Base-by-base conservation (phyloP, 1,140 invertebrate genomes). In the Trichonephila clavata region DNA sequence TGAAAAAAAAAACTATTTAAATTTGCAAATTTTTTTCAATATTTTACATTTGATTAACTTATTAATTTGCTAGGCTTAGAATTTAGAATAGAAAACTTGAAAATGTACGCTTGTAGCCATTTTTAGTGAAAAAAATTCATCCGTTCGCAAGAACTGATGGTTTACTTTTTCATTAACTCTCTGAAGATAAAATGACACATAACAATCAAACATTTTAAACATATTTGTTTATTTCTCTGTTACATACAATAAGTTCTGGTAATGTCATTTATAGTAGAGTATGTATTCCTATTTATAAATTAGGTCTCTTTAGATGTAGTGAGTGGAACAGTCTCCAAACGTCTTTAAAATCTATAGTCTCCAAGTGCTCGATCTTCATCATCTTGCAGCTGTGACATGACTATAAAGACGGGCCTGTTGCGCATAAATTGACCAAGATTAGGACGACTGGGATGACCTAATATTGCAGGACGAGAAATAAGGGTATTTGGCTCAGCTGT, bases 371-470 rank as follows among this genome's bases (percentile, higher is more conserved):
- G 63, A 68, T 93, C 84, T 87, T 87, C 84, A n/a, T 93, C 83
- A 14, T 86, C 50, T 80, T 93, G 63, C 77, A 87, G 84, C 60
- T 93, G 92, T 27, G 92, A 93, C 50, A 93, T 24, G 65, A 93
- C 92, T 61, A 87, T 93, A 87, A 93, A 93, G 92, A 93, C 92
- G 83, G 92, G 92, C n/a, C 92, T 86, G 84, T 87, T 93, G 2
- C 92, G 83, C 43, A 27, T 71, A 65, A 83, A 93, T 18, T 68
- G 63, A 20, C 92, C 92, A 24, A 93, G 50, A 43, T 93, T 93
- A 57, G 92, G 92, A 16, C 84, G 84, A 81, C 68, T 80, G 43
- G 88, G 27, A 80, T 90, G 88, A 21, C 27, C 27, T 14, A 68
- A 21, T 14, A 10, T 21, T n/a, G 60, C 43, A 21, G 88, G 88